phyloP scores from a whole-genome alignment of 1,140 invertebrate genomes.

The Diachasmimorpha longicaudata region DNA sequence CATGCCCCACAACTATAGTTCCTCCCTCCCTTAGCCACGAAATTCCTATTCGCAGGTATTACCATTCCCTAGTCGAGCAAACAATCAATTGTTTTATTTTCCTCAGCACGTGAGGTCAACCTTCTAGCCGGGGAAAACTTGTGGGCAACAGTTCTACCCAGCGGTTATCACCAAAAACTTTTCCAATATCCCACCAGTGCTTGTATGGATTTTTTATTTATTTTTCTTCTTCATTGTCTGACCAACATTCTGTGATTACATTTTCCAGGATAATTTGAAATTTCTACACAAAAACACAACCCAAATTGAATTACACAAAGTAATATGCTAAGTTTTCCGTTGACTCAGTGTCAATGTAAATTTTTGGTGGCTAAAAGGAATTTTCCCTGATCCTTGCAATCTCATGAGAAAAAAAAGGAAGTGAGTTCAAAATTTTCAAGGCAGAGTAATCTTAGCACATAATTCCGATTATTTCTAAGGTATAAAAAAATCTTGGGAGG shows the following conservation, averaged over 20 bases:
- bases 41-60: neutral
- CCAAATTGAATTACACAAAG: neutral
- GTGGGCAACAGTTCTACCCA: neutral
- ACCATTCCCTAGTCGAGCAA: neutral
- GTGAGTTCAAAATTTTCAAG: too few species aligned
- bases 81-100: neutral
- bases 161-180: slow-evolving; percentile 1
- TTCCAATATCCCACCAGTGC: neutral
- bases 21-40: neutral
- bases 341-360: neutral
- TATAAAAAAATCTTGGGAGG: too few species aligned
- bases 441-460: too few species aligned
- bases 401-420: too few species aligned
- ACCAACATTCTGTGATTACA: slow-evolving; percentile 10
- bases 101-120: neutral
- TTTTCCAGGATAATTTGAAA: neutral
- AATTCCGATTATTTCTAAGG: too few species aligned
- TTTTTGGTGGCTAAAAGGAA: neutral
- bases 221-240: neutral
- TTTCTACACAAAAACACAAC: neutral
- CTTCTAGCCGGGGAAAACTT: neutral
- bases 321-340: neutral
- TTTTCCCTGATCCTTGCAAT: too few species aligned
- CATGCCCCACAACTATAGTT: neutral
- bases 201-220: neutral